Conservation (phyloP, 1,140 invertebrate species). For the Pogonomyrmex californicus region DNA sequence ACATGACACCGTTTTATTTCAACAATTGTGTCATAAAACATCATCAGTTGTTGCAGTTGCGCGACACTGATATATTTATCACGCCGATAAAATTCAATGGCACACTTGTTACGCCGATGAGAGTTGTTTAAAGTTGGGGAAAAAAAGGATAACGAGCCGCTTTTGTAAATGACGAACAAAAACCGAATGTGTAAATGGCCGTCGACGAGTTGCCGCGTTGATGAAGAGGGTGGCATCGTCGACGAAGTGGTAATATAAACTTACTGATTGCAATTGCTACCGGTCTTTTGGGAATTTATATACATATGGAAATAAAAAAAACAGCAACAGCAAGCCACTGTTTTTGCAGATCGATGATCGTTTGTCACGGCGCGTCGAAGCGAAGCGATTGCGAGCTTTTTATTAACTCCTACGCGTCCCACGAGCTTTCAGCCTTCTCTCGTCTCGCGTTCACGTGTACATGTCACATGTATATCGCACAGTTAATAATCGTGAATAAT, state of each 20-base stretch:
- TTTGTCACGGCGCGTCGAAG: constrained; percentile 80
- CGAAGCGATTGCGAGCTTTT: constrained; percentile 78
- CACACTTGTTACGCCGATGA: constrained; percentile 57
- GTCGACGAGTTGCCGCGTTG: constrained; percentile 65
- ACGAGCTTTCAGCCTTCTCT: constrained; percentile 45
- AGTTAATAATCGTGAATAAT: constrained; percentile 74
- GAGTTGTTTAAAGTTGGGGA: constrained; percentile 61
- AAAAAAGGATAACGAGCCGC: constrained; percentile 60
- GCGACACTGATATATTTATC: constrained; percentile 53
- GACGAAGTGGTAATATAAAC: constrained; percentile 79
- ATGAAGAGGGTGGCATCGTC: constrained; percentile 69
- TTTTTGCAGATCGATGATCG: constrained; percentile 78
- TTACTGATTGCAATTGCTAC: constrained; percentile 71
- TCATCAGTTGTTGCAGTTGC: constrained; percentile 49
- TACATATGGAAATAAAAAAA: background rate
- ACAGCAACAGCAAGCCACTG: constrained; percentile 59
- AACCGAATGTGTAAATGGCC: constrained; percentile 69
- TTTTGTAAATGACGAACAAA: constrained; percentile 64
- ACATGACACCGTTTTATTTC: constrained; percentile 6
- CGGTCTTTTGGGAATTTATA: constrained; percentile 68
- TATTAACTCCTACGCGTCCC: constrained; percentile 68
- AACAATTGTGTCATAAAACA: constrained; percentile 54
- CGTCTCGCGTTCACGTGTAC: constrained; percentile 11
- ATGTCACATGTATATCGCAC: constrained; percentile 36
- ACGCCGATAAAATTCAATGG: constrained; percentile 56